Conservation (phyloP, 2,113 vertebrate species). For the Rhadina sibilatrix region DNA sequence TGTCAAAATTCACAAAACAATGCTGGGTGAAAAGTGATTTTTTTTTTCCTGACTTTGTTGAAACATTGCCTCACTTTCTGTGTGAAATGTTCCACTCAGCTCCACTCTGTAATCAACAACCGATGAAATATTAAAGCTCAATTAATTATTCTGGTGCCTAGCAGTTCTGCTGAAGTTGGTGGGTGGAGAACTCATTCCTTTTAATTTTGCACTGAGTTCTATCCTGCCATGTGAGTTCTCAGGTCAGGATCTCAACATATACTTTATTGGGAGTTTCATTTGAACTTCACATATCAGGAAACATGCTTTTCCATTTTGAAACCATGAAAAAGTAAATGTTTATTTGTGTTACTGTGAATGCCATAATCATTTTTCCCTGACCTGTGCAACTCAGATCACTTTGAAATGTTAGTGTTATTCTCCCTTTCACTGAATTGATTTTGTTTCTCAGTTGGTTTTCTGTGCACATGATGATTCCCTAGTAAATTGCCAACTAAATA, state of each 20-base stretch:
- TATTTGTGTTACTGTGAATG: conserved; percentile 23
- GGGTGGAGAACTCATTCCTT: conserved; percentile 53
- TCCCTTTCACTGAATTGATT: background rate
- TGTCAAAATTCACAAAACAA: conserved; percentile 29
- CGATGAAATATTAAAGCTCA: conserved; percentile 72
- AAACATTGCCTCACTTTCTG: conserved; percentile 57
- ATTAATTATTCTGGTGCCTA: conserved; percentile 64
- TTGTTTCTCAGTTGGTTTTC: background rate
- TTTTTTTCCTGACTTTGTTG: background rate
- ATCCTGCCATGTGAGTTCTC: background rate
- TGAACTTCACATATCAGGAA: background rate
- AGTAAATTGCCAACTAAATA: background rate
- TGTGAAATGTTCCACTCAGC: conserved; percentile 55
- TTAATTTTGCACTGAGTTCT: conserved; percentile 52
- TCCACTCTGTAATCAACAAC: conserved; percentile 60
- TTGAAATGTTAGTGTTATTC: background rate
- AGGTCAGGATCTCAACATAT: background rate
- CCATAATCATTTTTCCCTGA: background rate
- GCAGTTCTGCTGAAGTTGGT: conserved; percentile 42
- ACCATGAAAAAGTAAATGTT: background rate
- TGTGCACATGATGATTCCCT: background rate
- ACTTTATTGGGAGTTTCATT: background rate
- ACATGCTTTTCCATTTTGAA: background rate
- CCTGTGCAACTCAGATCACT: background rate
- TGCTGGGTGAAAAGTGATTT: background rate